Base-by-base conservation (phyloP, 1,140 invertebrate genomes). In the Brachionus rotundiformis region DNA sequence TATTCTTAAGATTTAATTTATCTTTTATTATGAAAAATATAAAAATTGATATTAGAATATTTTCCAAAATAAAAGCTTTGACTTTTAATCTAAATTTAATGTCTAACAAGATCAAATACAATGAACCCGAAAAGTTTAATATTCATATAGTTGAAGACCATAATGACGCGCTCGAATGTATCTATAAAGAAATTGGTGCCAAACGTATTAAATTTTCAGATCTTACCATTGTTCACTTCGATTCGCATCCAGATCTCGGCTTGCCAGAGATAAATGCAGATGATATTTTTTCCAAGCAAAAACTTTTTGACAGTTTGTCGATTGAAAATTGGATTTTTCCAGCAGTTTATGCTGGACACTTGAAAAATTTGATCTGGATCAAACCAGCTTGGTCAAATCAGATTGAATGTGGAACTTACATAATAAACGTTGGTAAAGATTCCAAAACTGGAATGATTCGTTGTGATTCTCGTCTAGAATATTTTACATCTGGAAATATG, bases 301-400 rank as follows among this genome's bases (percentile, higher is more conserved):
- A 89, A 76, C 85, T 93, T 13, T 87, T 87, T 82, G 85, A 86
- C 85, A 88, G 25, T 59, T 33, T 77, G 31, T 63, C 65, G 36
- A 96, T 96, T 84, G 94, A 95, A 88, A 95, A 94, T 88, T 96
- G 95, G 95, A 93, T 96, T 25, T 88, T 95, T 83, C 94, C 94
- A 2, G 91, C 92, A 16, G 91, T 91, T 1, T 95, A 93, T 86
- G 93, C 93, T 10, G 94, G 94, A 11, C 93, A 95, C 86, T 91
- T 96, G 29, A 90, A 88, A 71, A 90, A 91, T 44, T 85, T 96
- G 1, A 88, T 94, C 19, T 96, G 95, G 95, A 87, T 95, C 19
- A 94, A 93, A 87, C 94, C 94, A 29, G 92, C 93, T 3, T 96
- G 94, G 94, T 92, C 93, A 39, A 89, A 91, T 84, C 94, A 96